Evolutionary conservation across 2,888 invertebrate genomes (phyloP).

Genomic region (Allacma fusca): DNA sequence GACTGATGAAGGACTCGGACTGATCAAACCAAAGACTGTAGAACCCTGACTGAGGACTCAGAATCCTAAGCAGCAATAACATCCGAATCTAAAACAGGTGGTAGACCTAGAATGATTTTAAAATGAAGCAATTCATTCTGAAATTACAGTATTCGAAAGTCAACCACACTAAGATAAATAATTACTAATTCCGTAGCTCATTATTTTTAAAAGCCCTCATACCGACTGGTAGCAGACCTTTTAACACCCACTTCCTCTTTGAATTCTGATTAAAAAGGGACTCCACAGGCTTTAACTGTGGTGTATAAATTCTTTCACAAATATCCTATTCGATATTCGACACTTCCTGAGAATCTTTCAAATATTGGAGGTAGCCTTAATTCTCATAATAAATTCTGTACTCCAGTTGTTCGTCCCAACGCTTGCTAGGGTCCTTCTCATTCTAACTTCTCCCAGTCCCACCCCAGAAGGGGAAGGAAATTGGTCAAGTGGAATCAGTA

Average conservation of each 20-base stretch:
- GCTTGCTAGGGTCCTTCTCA: conserved; percentile 65
- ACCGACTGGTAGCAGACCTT: conserved; percentile 77
- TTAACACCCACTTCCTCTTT: conserved; percentile 87
- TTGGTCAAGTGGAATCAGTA: conserved; percentile 73
- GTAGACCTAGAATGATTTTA: conserved; percentile 48
- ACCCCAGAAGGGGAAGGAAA: conserved; percentile 31
- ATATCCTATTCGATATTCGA: conserved; percentile 62
- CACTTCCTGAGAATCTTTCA: conserved; percentile 69
- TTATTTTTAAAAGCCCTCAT: no score
- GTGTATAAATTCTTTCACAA: conserved; percentile 53
- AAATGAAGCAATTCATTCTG: neutral
- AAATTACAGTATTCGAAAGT: neutral
- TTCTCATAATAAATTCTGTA: conserved; percentile 94
- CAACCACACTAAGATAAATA: neutral
- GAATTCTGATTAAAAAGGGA: conserved; percentile 85
- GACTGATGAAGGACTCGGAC: no score
- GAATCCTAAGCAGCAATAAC: conserved; percentile 92
- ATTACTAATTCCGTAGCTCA: neutral
- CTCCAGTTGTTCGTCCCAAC: conserved; percentile 77
- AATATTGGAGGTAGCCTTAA: conserved; percentile 93
- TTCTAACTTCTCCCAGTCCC: conserved; percentile 5
- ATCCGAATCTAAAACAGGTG: conserved; percentile 82
- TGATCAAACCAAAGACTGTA: no score
- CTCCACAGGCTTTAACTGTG: conserved; percentile 24
- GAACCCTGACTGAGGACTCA: no score